phyloP scores from a whole-genome alignment of 2,888 invertebrate species.

The Strigamia crassipes region DNA sequence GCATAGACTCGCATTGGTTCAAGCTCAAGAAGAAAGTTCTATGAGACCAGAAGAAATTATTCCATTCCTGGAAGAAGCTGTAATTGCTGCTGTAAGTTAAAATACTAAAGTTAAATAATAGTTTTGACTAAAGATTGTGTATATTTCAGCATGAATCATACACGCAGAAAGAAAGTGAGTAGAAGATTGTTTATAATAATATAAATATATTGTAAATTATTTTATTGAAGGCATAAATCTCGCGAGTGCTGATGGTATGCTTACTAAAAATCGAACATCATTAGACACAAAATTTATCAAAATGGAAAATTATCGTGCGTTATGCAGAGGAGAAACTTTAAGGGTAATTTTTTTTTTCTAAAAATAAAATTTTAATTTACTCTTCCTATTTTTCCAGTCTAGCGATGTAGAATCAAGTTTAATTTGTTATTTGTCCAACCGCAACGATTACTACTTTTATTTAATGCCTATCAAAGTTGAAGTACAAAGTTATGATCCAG shows the following conservation, averaged over 20 bases:
- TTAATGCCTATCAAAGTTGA: conserved; percentile 56
- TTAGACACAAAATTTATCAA: not conserved
- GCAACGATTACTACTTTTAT: conserved; percentile 52
- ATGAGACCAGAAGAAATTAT: conserved; percentile 54
- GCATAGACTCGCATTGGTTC: conserved; percentile 56
- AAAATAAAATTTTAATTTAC: not conserved
- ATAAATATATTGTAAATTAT: not conserved
- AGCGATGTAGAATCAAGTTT: conserved; percentile 51
- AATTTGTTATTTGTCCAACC: conserved; percentile 54
- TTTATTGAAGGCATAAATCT: not conserved
- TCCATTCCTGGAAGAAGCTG: conserved; percentile 53
- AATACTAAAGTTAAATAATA: not conserved
- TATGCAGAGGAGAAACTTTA: conserved; percentile 48
- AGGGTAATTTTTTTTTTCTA: conserved; percentile 19
- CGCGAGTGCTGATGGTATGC: not conserved
- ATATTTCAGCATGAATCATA: not conserved
- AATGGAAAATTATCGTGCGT: conserved; percentile 47
- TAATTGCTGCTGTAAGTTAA: not conserved
- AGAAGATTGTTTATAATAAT: not conserved
- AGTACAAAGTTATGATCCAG: conserved; percentile 53
- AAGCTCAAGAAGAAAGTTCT: conserved; percentile 55
- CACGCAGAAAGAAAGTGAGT: too few relatives aligned
- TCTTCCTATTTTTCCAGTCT: not conserved
- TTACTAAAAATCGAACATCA: not conserved
- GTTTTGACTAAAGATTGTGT: not conserved